Evolutionary conservation across 2,113 vertebrate genomes (phyloP), one percentile per base, ranked within the genome.

Genomic region (Poeciliopsis retropinna): DNA sequence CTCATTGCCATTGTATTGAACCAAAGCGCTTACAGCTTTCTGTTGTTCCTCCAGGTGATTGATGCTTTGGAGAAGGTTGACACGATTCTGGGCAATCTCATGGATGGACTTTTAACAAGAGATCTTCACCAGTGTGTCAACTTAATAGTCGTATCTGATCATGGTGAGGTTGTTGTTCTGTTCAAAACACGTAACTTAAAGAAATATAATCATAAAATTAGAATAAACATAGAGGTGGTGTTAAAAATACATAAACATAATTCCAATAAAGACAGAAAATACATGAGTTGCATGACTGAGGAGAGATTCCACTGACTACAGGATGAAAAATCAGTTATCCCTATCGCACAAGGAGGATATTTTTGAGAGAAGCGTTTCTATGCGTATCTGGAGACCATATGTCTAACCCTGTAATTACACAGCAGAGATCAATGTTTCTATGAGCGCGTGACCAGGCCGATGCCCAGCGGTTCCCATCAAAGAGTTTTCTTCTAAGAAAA

Each of bases 141-240:
- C 81, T 15, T 99, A 60, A 93, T 99, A 64, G 67, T 99, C 75
- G 8, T 96, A 69, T 97, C 98, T 72, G 98, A 99, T 87, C 98
- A 99, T 3, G 98, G 98, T 99, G 95, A 94, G 81, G 67, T 13
- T 17, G 51, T 39, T 15, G n/a, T 34, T 47, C 15, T 19, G 44
- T 19, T 19, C 44, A 47, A 47, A 41, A 41, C 13, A 41, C 39
- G 15, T 4, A 41, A 47, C 17, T 47, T 47, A 19, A 3, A 47
- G 44, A 47, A 19, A 47, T 19, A 5, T 47, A 4, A 17, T 47
- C 44, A 15, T 0, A 5, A 47, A 1, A 47, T 47, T 47, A 19
- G 5, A 19, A 5, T 47, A 47, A 17, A 54, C 14, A 54, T 8
- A 22, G 22, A 54, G 47, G 15, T 54, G 47, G 14, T 25, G 15